phyloP scores from a whole-genome alignment of 2,888 invertebrate species.

The Alentia gelatinosa region DNA sequence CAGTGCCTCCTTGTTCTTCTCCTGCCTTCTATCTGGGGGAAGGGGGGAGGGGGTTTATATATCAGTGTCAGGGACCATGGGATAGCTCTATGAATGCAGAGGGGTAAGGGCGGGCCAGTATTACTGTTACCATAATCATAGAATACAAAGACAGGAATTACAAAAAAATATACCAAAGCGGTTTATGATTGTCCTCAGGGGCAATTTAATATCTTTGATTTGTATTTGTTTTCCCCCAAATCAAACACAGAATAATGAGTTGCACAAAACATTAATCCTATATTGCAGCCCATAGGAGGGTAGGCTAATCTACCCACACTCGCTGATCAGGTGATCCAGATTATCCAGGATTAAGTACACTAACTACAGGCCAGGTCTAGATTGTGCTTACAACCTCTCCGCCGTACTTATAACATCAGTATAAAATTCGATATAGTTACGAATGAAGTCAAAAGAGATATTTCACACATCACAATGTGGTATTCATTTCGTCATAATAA shows the following conservation, averaged over 20 bases:
- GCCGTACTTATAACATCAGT: neutral
- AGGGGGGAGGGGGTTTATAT: no score
- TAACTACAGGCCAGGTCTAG: no score
- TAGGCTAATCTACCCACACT: no score
- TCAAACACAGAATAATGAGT: neutral
- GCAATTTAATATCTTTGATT: no score
- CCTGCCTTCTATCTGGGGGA: no score
- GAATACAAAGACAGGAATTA: neutral
- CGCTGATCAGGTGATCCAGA: no score
- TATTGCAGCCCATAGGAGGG: neutral
- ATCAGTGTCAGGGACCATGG: no score
- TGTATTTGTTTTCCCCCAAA: neutral
- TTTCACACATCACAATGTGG: neutral
- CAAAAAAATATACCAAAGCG: neutral
- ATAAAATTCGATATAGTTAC: neutral
- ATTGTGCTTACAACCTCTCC: neutral
- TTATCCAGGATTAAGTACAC: neutral
- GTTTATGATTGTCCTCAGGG: neutral
- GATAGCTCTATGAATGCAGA: neutral
- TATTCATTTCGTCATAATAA: neutral
- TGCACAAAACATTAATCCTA: neutral
- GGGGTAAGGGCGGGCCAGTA: no score
- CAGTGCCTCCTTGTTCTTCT: no score
- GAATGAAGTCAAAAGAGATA: neutral
- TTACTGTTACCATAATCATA: neutral